These are phyloP conservation scores for Poeciliopsis retropinna DNA, from an alignment of 2,113 vertebrate genomes.

Conservation along the genomic window DNA sequence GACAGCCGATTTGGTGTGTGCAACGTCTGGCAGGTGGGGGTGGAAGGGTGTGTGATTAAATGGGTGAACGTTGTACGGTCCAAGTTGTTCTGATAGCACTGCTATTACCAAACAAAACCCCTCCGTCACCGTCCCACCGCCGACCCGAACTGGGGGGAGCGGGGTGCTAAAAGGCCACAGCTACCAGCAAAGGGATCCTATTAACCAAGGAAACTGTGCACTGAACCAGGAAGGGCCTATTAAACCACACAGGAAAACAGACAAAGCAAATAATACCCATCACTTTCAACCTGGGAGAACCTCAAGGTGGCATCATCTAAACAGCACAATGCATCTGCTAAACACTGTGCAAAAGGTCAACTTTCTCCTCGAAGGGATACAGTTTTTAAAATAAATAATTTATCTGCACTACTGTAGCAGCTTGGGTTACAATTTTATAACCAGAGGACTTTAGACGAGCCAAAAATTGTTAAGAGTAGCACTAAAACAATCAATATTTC, in stretches of 20 bases:
- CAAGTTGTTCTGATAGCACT: slow-evolving; percentile 43
- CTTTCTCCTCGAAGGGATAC: neutral
- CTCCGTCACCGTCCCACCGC: neutral
- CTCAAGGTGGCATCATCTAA: slow-evolving; percentile 18
- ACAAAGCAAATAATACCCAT: slow-evolving; percentile 47
- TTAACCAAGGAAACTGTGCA: slow-evolving; percentile 72
- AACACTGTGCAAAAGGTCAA: neutral
- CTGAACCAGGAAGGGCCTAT: slow-evolving; percentile 73
- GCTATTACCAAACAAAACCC: slow-evolving; percentile 36
- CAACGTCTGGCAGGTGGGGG: slow-evolving; percentile 23
- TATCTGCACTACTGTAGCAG: neutral
- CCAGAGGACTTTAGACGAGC: too few relatives aligned
- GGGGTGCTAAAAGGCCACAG: slow-evolving; percentile 53
- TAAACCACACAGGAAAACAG: slow-evolving; percentile 47
- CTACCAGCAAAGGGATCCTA: slow-evolving; percentile 68
- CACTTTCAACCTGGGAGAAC: slow-evolving; percentile 49
- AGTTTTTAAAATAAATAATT: neutral
- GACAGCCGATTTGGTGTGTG: slow-evolving; percentile 44
- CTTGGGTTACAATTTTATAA: too few relatives aligned
- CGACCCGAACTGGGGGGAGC: slow-evolving; percentile 10
- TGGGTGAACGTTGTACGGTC: slow-evolving; percentile 5
- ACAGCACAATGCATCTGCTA: slow-evolving; percentile 35
- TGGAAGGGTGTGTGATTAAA: neutral
- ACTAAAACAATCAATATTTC: too few relatives aligned
- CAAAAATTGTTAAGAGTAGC: too few relatives aligned